Conservation (phyloP, 2,113 vertebrate genomes). For the Pomatorhinus ruficollis region DNA sequence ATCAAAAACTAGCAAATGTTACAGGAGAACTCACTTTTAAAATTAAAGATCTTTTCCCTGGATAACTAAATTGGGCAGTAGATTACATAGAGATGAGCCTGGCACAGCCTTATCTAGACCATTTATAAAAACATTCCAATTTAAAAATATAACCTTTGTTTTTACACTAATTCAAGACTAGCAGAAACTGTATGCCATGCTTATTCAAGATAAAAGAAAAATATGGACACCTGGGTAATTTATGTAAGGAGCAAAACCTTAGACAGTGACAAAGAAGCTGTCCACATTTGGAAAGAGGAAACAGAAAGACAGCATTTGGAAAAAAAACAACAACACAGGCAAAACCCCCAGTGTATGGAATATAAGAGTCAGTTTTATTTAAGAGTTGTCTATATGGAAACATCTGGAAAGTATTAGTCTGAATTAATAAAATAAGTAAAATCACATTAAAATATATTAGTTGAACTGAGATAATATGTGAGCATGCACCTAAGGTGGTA, state of each 20-base stretch:
- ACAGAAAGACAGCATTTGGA: not conserved
- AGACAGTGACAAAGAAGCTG: not conserved
- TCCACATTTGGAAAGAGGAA: not conserved
- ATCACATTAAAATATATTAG: not conserved
- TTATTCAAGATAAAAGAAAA: conserved; percentile 1
- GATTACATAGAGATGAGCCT: not conserved
- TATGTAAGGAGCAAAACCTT: not conserved
- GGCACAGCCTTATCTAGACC: not conserved
- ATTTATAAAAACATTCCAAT: not conserved
- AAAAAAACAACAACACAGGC: too few relatives aligned
- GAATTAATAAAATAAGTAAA: conserved; percentile 1
- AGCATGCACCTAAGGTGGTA: not conserved
- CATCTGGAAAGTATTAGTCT: not conserved
- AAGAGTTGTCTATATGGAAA: not conserved
- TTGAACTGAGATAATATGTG: conserved; percentile 19
- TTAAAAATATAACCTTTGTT: conserved; percentile 24
- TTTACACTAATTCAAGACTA: not conserved
- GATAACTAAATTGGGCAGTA: not conserved
- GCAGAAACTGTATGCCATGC: not conserved
- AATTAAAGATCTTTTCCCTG: not conserved
- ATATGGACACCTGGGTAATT: not conserved
- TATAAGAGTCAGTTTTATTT: not conserved
- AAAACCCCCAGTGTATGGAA: rapidly evolving
- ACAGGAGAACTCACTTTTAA: not conserved
- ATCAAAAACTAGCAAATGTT: not conserved